phyloP scores from a whole-genome alignment of 2,113 vertebrate genomes.

The Ciconia stormi region DNA sequence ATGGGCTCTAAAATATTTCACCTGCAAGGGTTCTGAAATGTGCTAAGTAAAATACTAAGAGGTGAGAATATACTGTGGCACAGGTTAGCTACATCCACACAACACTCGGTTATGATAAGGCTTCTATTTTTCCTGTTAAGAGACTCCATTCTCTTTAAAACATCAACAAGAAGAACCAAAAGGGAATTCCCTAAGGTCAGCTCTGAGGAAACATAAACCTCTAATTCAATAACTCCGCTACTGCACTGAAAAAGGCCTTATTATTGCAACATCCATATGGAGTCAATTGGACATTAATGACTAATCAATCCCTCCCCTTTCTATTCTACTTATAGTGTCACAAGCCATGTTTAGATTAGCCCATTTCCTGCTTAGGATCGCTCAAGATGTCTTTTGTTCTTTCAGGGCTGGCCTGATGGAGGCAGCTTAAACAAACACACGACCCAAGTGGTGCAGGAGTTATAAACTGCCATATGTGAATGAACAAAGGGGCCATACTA shows the following conservation, averaged over 20 bases:
- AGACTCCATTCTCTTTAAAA: slow-evolving; percentile 73
- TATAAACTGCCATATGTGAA: slow-evolving; percentile 87
- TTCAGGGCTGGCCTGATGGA: slow-evolving; percentile 79
- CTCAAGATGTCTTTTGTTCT: slow-evolving; percentile 89
- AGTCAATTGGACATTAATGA: slow-evolving; percentile 85
- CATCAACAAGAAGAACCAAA: slow-evolving; percentile 76
- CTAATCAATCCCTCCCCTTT: slow-evolving; percentile 85
- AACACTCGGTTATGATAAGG: slow-evolving; percentile 30
- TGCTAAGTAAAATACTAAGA: slow-evolving; percentile 11
- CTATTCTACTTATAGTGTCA: slow-evolving; percentile 86
- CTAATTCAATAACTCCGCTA: slow-evolving; percentile 82
- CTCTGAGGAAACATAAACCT: slow-evolving; percentile 81
- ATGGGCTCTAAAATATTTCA: slow-evolving; percentile 14
- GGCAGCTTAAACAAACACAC: slow-evolving; percentile 86
- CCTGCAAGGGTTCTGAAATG: background rate
- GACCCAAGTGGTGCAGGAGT: slow-evolving; percentile 77
- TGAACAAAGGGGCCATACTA: slow-evolving; percentile 86
- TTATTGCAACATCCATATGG: slow-evolving; percentile 84
- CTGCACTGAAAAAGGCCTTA: slow-evolving; percentile 81
- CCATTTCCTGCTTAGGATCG: slow-evolving; percentile 86
- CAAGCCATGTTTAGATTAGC: slow-evolving; percentile 86
- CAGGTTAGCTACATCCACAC: slow-evolving; percentile 24
- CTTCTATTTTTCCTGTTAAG: slow-evolving; percentile 60
- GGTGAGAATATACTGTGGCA: background rate
- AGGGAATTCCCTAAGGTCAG: slow-evolving; percentile 81